These are phyloP conservation scores for Leptobrachium leishanense DNA, from an alignment of 2,113 vertebrate genomes.

Conservation along the genomic window DNA sequence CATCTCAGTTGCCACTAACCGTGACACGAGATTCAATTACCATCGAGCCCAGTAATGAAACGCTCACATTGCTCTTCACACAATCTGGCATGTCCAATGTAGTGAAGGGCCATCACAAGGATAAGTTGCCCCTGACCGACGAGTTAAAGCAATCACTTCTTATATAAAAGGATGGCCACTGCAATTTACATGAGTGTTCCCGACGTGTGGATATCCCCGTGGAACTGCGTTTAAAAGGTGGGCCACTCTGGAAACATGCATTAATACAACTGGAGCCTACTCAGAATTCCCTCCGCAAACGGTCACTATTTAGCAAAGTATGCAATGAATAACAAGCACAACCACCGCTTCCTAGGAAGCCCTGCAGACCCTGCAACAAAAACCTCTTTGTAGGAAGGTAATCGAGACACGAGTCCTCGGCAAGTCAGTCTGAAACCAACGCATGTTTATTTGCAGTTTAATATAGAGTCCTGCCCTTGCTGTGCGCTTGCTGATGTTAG, in stretches of 20 bases:
- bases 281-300: background rate
- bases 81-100: too few species aligned
- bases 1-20: too few species aligned
- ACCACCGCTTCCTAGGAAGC: constrained; percentile 75
- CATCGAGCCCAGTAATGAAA: background rate
- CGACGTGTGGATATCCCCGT: background rate
- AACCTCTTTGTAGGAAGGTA: constrained; percentile 70
- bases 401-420: constrained; percentile 61
- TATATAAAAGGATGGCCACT: too few species aligned
- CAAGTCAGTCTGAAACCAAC: constrained; percentile 64
- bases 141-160: too few species aligned
- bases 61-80: too few species aligned
- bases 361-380: constrained; percentile 79
- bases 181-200: background rate
- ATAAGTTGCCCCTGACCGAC: background rate
- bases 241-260: background rate
- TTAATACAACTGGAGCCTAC: background rate
- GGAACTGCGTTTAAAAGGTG: background rate
- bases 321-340: constrained; percentile 48
- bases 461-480: constrained; percentile 54
- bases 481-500: constrained; percentile 47
- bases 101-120: background rate
- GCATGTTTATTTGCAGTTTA: constrained; percentile 63
- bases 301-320: background rate
- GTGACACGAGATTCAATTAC: background rate